A percentile compares a stretch with the other conserved stretches of the same genome.
phyloP scores from a whole-genome alignment of 2,797 vertebrate species.

The Hephaestus fuliginosus region DNA sequence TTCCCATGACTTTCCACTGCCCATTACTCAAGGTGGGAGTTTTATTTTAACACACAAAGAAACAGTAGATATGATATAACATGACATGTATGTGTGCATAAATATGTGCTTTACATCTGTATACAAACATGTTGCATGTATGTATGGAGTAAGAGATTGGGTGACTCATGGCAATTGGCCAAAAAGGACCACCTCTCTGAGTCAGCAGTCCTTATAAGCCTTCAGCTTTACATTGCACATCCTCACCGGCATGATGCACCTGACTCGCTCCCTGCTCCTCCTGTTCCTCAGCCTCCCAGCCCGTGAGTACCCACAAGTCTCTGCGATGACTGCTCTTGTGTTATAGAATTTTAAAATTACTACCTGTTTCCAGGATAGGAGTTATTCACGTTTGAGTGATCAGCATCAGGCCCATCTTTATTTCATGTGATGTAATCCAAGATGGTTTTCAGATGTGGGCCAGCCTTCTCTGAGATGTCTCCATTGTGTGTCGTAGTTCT shows the following conservation, averaged over 20 bases:
- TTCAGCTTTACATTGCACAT: not conserved
- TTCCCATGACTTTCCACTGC: conserved; percentile 62
- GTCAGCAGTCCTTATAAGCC: conserved; percentile 6
- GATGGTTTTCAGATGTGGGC: not conserved
- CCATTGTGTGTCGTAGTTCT: conserved; percentile 19
- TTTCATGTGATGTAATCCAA: not conserved
- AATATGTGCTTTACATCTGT: not conserved
- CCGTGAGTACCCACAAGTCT: conserved; percentile 16
- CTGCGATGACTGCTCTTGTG: not conserved
- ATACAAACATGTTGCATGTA: conserved; percentile 19
- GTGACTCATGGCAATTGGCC: conserved; percentile 24
- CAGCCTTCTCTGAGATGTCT: not conserved
- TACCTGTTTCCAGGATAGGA: not conserved
- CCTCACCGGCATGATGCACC: conserved; percentile 41
- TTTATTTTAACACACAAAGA: not conserved
- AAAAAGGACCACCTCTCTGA: conserved; percentile 22
- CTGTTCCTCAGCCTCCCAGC: conserved; percentile 46
- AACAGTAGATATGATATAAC: not conserved
- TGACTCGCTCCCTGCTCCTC: conserved; percentile 30
- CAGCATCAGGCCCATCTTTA: not conserved
- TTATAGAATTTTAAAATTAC: no score
- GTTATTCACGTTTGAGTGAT: not conserved
- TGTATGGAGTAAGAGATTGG: not conserved
- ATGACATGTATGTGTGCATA: not conserved
- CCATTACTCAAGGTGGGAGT: not conserved